Evolutionary conservation across 2,888 invertebrate genomes (phyloP), one percentile per base, ranked within the genome.

Genomic region (Acanthococcus lagerstroemiae): DNA sequence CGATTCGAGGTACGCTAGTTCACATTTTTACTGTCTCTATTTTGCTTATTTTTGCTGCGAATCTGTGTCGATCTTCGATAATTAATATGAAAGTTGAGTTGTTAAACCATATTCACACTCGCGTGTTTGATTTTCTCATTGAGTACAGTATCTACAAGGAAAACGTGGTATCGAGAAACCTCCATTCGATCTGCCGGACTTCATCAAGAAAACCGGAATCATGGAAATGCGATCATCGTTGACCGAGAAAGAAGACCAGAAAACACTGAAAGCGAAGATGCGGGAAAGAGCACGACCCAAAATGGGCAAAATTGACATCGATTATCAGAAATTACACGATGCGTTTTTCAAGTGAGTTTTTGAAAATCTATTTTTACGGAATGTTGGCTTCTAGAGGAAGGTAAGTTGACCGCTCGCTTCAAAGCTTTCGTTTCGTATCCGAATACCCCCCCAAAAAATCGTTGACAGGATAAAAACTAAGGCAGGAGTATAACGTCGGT

Each of bases 181-280:
- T 0, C 95, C 99, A 0, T 99, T 99, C 76, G 94, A 97, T 76
- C 80, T 99, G 58, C 99, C 99, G 0, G 97, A 97, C 73, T 99
- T 96, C 76, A 99, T 99, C 68, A 95, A 96, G 76, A 87, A 93
- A 74, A 99, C 99, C 0, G 99, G 99, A n/a, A 99, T 99, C 70
- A 96, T 95, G 87, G 99, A 99, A 78, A 99, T 99, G 99, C 81
- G 99, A 48, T 95, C 96, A 44, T 95, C 97, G 0, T 80, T 99
- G 21, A 95, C 95, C 74, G 99, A 99, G 75, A 96, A 99, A 73
- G 95, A 95, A 73, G 95, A 95, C 73, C 86, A 90, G 25, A 93
- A 95, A 74, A 91, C 93, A 0, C 77, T 95, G 1, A 97, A 97
- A 75, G 90, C 95, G 0, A 97, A 96, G 79, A 96, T 96, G 95